Evolutionary conservation across 2,888 invertebrate species (phyloP), one percentile per base, ranked within the genome.

Genomic region (Nemurella pictetii): DNA sequence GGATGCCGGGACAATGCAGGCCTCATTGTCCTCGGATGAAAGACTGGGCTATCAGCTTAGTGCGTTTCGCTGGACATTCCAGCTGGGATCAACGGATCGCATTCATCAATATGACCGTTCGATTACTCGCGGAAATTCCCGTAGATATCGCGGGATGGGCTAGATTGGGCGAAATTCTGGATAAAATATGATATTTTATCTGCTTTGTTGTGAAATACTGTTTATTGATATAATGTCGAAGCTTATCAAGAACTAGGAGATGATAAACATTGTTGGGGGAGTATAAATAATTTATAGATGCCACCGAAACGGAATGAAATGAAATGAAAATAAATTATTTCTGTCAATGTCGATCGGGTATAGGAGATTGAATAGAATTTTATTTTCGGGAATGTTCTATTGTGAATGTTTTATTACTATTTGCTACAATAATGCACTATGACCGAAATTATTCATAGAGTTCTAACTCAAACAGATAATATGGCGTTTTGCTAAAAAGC

Each of bases 41-140:
- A 75, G 75, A 75, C 7, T 75, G 75, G 75, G 26, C 75, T 75
- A 75, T 75, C 75, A 26, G 75, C 75, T 75, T 75, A 75, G 28
- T 75, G 75, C 75, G 26, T 75, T 28, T 75, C 75, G 26, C 75
- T 75, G 75, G 2, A 4, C 25, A 75, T 27, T 75, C 26, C 28
- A 12, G 2, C 7, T n/a, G 27, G 75, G 75, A 26, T 75, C 75
- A 27, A 75, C 75, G 7, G 26, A 5, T 75, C 75, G 28, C 75
- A 75, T 75, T 75, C 75, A 75, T 75, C 75, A 75, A 75, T 55
- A 20, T 55, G 55, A 1, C 55, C 55, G 3, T 12, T 7, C 9
- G 55, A 55, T 55, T 55, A 55, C 55, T 55, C 55, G 9, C 55
- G 55, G n/a, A n/a, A 55, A 55, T 55, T 55, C 55, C 55, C 9